phyloP scores from a whole-genome alignment of 2,888 invertebrate genomes.

The Hypselothyrea guttata region DNA sequence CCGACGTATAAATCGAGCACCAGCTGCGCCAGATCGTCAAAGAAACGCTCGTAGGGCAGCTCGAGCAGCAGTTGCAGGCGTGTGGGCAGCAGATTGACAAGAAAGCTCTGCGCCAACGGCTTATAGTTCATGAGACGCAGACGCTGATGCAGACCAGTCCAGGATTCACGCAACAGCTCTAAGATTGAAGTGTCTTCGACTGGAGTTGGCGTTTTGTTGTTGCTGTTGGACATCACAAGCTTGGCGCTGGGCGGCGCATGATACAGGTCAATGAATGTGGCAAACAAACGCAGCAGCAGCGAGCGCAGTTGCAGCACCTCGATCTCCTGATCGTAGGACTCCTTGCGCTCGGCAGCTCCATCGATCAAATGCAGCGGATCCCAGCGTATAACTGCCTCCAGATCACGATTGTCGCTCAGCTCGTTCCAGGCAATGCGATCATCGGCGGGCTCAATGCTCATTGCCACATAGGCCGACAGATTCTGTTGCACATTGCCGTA shows the following conservation, averaged over 20 bases:
- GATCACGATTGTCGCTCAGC: conserved; percentile 89
- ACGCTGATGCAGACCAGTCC: conserved; percentile 79
- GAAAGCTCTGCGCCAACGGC: conserved; percentile 79
- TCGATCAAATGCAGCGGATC: conserved; percentile 84
- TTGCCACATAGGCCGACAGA: conserved; percentile 83
- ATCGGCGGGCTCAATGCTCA: conserved; percentile 85
- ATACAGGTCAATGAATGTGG: conserved; percentile 80
- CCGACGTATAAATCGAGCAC: conserved; percentile 81
- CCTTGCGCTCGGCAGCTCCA: conserved; percentile 69
- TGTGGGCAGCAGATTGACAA: conserved; percentile 82
- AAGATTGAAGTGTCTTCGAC: conserved; percentile 67
- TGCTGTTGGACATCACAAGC: conserved; percentile 19
- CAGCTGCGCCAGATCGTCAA: conserved; percentile 79
- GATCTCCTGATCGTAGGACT: conserved; percentile 80
- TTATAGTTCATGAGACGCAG: conserved; percentile 78
- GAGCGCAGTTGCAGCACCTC: conserved; percentile 80
- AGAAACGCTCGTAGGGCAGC: conserved; percentile 81
- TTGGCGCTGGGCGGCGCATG: conserved; percentile 61
- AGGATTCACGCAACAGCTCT: conserved; percentile 76
- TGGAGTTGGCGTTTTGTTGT: conserved; percentile 16
- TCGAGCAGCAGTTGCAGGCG: conserved; percentile 79
- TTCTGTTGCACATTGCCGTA: conserved; percentile 81
- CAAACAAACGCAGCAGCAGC: conserved; percentile 77
- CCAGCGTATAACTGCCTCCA: conserved; percentile 88
- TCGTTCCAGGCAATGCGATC: conserved; percentile 85